These are phyloP conservation scores for Drosophila persimilis DNA, from an alignment of 1,140 invertebrate species.

Conservation along the genomic window DNA sequence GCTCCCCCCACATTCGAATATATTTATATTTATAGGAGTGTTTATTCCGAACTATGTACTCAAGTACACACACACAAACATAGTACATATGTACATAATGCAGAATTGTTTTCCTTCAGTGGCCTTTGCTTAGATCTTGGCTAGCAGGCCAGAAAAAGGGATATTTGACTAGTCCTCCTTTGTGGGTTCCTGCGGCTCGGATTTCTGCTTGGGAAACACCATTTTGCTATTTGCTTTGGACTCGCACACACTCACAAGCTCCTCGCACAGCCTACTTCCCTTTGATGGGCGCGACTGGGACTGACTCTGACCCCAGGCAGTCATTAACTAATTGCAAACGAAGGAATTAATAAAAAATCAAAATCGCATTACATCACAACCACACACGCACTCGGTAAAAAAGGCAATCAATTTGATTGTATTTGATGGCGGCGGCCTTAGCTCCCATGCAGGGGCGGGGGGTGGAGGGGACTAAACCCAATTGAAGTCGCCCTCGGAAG, in stretches of 20 bases:
- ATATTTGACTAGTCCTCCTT: not conserved
- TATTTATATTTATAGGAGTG: not conserved
- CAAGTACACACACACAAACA: slow-evolving; percentile 25
- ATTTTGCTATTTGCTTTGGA: slow-evolving; percentile 18
- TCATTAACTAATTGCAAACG: slow-evolving; percentile 67
- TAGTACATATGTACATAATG: slow-evolving; percentile 32
- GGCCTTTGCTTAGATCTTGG: slow-evolving; percentile 72
- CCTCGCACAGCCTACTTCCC: no score
- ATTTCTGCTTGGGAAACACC: slow-evolving; percentile 55
- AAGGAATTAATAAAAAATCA: slow-evolving; percentile 61
- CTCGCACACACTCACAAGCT: slow-evolving; percentile 1
- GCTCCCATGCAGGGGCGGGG: not conserved
- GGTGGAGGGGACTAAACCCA: not conserved
- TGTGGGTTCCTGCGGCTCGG: slow-evolving; percentile 52
- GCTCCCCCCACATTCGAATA: not conserved
- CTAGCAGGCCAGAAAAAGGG: not conserved
- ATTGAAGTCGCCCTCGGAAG: slow-evolving; percentile 14
- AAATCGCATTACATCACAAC: slow-evolving; percentile 57
- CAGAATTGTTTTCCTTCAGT: slow-evolving; percentile 50
- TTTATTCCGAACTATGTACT: no score
- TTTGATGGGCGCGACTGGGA: not conserved
- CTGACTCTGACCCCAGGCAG: slow-evolving; percentile 4
- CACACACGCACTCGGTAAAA: slow-evolving; percentile 11
- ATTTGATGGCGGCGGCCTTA: slow-evolving; percentile 74
- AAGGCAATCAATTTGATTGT: slow-evolving; percentile 78